These are phyloP conservation scores for Gymnorhina tibicen DNA, from an alignment of 2,113 vertebrate genomes.

Conservation along the genomic window DNA sequence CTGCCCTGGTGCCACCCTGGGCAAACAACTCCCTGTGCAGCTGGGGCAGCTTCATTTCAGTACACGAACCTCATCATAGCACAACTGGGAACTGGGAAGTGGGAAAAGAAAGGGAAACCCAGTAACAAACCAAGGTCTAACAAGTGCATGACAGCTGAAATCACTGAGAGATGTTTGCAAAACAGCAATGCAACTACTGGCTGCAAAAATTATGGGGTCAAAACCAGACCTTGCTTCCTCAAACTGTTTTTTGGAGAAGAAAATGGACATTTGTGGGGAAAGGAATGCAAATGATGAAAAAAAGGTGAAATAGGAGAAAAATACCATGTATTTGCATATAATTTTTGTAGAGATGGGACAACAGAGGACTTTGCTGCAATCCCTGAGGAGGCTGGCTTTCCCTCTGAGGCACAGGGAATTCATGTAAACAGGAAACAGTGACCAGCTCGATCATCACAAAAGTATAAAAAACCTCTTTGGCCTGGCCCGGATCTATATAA, in stretches of 20 bases:
- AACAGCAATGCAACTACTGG: rapidly evolving
- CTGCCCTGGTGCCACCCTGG: neutral
- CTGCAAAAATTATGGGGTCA: neutral
- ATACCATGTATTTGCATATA: neutral
- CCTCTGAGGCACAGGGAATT: neutral
- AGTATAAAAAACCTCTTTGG: neutral
- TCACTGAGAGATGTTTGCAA: neutral
- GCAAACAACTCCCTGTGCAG: neutral
- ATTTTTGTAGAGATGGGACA: neutral
- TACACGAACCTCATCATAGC: neutral
- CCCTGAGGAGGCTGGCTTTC: neutral
- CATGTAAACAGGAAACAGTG: neutral
- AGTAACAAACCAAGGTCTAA: neutral
- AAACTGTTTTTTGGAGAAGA: neutral
- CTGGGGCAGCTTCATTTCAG: neutral
- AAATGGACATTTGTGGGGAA: neutral
- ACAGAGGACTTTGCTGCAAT: neutral
- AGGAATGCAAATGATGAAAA: neutral
- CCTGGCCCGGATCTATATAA: neutral
- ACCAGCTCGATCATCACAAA: neutral
- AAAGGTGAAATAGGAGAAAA: neutral
- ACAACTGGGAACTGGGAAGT: neutral
- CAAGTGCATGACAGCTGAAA: neutral
- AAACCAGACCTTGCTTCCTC: neutral
- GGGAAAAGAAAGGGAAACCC: neutral